Evolutionary conservation across 92 coral and sea anemone genomes (phyloP).

Genomic region (Nematostella vectensis): DNA sequence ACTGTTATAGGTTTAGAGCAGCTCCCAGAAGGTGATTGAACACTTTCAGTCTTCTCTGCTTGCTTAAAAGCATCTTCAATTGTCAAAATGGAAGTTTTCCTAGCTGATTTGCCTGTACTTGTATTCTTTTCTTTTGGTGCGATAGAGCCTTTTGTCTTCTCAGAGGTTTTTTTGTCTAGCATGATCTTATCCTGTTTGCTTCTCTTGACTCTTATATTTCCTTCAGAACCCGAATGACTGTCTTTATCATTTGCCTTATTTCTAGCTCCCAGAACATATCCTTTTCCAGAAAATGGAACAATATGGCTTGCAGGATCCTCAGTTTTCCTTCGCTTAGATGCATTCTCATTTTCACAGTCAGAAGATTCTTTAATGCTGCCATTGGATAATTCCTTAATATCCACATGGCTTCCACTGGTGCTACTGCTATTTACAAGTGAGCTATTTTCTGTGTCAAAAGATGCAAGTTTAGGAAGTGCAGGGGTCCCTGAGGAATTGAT

Average conservation of each 20-base stretch:
- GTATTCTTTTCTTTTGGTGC: too few species aligned
- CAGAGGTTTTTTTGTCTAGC: too few species aligned
- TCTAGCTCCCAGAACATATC: constrained; percentile 46
- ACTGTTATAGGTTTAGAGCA: constrained; percentile 30
- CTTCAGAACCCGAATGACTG: background rate
- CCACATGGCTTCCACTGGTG: background rate
- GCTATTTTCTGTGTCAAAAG: background rate
- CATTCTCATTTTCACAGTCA: constrained; percentile 7
- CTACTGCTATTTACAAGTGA: background rate
- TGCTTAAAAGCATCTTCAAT: constrained; percentile 76
- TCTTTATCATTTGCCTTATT: constrained; percentile 5
- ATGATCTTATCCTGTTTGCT: too few species aligned
- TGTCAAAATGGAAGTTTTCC: constrained; percentile 29
- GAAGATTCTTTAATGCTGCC: background rate
- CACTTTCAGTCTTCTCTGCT: too few species aligned
- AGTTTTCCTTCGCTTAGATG: constrained; percentile 13
- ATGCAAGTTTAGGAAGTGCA: background rate
- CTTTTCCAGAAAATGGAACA: constrained; percentile 66
- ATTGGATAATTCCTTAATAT: background rate
- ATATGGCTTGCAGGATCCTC: constrained; percentile 13
- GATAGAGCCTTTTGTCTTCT: too few species aligned
- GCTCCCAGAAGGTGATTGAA: constrained; percentile 17
- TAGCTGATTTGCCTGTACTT: constrained; percentile 6
- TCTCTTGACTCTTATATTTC: too few species aligned
- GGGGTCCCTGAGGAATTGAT: background rate